Base-by-base conservation (phyloP, 1,140 invertebrate genomes). In the Aphelinus atriplicis region DNA sequence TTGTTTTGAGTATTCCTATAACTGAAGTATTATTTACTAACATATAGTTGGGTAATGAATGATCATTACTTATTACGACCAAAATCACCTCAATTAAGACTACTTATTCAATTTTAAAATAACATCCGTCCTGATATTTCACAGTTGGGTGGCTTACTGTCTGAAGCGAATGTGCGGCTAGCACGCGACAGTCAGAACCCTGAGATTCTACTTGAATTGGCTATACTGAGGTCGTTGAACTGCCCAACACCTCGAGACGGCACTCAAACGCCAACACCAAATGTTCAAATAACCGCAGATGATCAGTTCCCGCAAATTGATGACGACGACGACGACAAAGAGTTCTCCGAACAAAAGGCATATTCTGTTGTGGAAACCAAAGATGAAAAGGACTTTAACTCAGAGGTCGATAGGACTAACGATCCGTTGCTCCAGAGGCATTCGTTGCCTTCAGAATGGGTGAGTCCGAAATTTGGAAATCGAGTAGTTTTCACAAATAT, bases 191-290 rank as follows among this genome's bases (percentile, higher is more conserved):
- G 86, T 51, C 75, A 87, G 10, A 80, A 88, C 75, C 85, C 86
- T 6, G 86, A 88, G 50, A 85, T 88, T 63, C 63, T 87, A 7
- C 84, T 81, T 71, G 86, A 87, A 73, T 73, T 86, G 0, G 86
- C 84, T 2, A 84, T 87, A 7, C 84, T 81, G 45, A 80, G 84
- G 63, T 86, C 87, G 0, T 74, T 88, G 5, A 77, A 82, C 7
- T 87, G 86, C 75, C 77, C 82, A 26, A 87, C 86, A 0, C 87
- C 87, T 1, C 42, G 64, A 5, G 47, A 73, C 48, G 85, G 86
- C n/a, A 78, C 81, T 66, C 79, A 81, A 7, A 88, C 86, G 1
- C 87, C 87, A 0, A 43, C 86, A 43, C 83, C 84, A 2, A 63
- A 81, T 47, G 70, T 84, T 42, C 78, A 81, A n/a, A 75, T 88